Base-by-base conservation (phyloP, 2,797 vertebrate species). In the Sebastes itinus region DNA sequence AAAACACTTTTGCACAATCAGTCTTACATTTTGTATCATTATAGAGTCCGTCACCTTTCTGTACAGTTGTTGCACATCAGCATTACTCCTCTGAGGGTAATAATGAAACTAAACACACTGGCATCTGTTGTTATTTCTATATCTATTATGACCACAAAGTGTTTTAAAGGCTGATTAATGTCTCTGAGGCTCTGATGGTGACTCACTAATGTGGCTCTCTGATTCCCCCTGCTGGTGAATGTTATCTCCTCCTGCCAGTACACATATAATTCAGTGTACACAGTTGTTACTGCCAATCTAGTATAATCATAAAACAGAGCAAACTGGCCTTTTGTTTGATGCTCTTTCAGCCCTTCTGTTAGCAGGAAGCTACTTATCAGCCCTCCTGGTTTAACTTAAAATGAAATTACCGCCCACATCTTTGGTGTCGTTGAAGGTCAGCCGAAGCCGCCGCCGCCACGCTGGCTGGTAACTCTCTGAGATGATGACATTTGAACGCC, bases 141-240 rank as follows among this genome's bases (percentile, higher is more conserved):
- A 11, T 46, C 16, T 46, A 18, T 46, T 46, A 46, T 18, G 7
- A 16, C 42, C 60, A 61, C 52, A 27, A 0, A 27, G 55, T 56
- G 22, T 72, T 42, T 64, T 32, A 70, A 60, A 61, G 54, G 58
- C 58, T 22, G 54, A 33, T 67, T 55, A 30, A 33, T 16, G 58
- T 23, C 28, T 73, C 13, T 59, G 11, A 55, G 52, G 9, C 27
- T 33, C 58, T 68, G 49, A 5, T 56, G 46, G n/a, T 7, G 20
- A 56, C 14, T 2, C 38, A 58, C n/a, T 20, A 18, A 7, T 5
- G 56, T 56, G 66, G 72, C 83, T 74, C 88, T 86, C 88, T 92
- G 87, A 1, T 28, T 68, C 92, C 90, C 88, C 82, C 94, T 93
- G 83, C 86, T 93, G 92, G 82, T 33, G 72, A 30, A 62, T 0